Conservation (phyloP, 2,113 vertebrate species). For the Malaclemys terrapin region DNA sequence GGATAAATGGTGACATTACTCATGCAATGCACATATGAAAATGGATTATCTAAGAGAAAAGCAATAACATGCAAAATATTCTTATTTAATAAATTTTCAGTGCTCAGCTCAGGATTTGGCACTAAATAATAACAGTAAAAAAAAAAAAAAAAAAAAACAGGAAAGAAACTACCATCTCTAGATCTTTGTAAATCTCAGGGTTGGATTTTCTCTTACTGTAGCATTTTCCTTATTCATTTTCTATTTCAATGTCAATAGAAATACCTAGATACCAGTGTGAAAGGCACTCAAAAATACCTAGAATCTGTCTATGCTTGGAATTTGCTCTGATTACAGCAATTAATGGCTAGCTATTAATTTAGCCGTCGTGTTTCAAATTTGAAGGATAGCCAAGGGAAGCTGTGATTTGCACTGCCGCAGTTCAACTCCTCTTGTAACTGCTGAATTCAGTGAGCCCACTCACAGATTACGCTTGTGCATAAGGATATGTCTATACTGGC, state of each 20-base stretch:
- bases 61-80: constrained; percentile 7
- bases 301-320: neutral
- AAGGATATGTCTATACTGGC: too few species aligned
- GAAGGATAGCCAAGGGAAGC: neutral
- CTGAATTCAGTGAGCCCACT: neutral
- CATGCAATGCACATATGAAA: neutral
- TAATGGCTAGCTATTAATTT: neutral
- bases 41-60: constrained; percentile 40
- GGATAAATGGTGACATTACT: constrained; percentile 17
- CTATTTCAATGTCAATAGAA: neutral
- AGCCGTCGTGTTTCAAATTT: neutral
- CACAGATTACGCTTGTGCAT: neutral
- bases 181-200: constrained; percentile 6
- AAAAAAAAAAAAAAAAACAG: neutral
- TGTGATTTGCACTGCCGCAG: neutral
- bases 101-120: constrained; percentile 3
- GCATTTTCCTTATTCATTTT: neutral
- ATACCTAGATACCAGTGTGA: neutral
- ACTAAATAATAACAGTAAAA: neutral
- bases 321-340: neutral
- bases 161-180: neutral
- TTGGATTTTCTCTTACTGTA: neutral
- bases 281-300: neutral
- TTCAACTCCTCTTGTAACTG: neutral
- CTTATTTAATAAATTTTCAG: constrained; percentile 29